phyloP scores from a whole-genome alignment of 2,888 invertebrate genomes.

The Nesidiocoris tenuis region DNA sequence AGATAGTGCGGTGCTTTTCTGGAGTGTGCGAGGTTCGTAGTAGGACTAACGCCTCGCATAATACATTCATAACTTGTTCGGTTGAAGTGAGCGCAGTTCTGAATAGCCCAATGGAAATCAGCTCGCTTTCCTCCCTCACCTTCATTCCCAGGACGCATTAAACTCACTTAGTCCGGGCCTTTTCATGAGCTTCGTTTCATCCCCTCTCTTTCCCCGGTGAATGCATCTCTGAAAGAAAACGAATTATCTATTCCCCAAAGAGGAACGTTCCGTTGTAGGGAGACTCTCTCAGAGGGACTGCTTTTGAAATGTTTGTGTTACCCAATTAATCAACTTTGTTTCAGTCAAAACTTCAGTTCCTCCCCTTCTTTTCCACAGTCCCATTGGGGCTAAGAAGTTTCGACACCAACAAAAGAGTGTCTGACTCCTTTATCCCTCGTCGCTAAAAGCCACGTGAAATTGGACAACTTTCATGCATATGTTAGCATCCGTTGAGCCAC shows the following conservation, averaged over 20 bases:
- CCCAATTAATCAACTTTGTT: conserved; percentile 36
- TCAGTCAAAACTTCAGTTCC: conserved; percentile 12
- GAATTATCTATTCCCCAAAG: conserved; percentile 15
- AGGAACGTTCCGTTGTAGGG: background rate
- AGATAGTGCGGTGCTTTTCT: background rate
- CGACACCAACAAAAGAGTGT: background rate
- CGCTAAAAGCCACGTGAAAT: conserved; percentile 9
- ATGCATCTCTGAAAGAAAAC: conserved; percentile 17
- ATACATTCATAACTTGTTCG: conserved; percentile 29
- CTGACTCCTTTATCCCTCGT: background rate
- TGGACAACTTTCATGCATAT: conserved; percentile 8
- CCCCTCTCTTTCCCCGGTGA: background rate
- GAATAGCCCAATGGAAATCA: conserved; percentile 25
- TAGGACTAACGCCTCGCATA: conserved; percentile 9
- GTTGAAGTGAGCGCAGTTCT: conserved; percentile 16
- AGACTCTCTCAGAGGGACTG: background rate
- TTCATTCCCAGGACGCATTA: background rate
- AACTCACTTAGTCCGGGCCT: background rate
- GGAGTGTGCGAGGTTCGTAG: background rate
- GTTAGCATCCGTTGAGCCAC: background rate
- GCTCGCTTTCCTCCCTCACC: background rate
- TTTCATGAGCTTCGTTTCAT: background rate
- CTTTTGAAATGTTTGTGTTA: conserved; percentile 30
- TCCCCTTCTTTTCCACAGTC: background rate
- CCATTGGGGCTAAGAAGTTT: conserved; percentile 15